Evolutionary conservation across 2,113 vertebrate genomes (phyloP).

Genomic region (Sander lucioperca): DNA sequence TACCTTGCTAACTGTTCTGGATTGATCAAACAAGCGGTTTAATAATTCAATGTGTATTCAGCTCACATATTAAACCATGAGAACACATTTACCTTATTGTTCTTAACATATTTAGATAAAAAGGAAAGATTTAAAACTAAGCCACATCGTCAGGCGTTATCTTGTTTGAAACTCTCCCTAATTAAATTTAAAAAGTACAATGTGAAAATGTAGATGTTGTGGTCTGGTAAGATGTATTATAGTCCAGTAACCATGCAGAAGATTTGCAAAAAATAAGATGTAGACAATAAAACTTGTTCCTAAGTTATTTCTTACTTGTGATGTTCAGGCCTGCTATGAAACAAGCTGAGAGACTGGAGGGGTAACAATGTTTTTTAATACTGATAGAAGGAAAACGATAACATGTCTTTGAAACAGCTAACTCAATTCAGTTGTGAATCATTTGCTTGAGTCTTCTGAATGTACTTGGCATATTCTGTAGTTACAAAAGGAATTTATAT

Average conservation of each 20-base stretch:
- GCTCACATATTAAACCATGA: neutral
- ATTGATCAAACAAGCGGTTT: neutral
- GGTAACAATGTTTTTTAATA: neutral
- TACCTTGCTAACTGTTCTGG: neutral
- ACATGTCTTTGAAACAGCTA: neutral
- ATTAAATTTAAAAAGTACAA: neutral
- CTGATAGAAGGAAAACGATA: neutral
- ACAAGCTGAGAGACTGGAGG: neutral
- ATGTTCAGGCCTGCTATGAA: neutral
- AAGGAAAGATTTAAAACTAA: neutral
- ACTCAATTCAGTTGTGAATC: slow-evolving; percentile 1
- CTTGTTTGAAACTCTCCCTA: neutral
- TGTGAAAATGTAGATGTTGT: neutral
- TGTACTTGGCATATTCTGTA: neutral
- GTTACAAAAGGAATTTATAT: neutral
- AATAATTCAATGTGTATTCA: neutral
- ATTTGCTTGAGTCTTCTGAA: slow-evolving; percentile 14
- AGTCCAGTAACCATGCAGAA: neutral
- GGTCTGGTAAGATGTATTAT: neutral
- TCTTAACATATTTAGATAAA: neutral
- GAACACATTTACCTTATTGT: neutral
- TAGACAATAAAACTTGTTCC: neutral
- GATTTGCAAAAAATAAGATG: neutral
- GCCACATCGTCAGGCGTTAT: neutral
- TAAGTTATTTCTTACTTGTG: neutral